phyloP scores from a whole-genome alignment of 2,797 vertebrate species.

The Galagoides demidoff region DNA sequence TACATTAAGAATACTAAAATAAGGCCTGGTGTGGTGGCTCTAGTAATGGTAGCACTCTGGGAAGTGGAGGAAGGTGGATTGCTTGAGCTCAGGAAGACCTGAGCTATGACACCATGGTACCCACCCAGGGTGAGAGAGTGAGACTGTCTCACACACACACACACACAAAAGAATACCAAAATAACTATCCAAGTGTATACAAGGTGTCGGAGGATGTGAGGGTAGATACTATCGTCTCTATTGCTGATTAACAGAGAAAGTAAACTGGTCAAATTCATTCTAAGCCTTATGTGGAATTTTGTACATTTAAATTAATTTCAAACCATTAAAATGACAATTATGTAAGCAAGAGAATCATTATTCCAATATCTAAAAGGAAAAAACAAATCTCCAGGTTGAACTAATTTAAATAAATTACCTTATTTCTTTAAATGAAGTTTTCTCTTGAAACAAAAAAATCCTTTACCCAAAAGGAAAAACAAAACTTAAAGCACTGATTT shows the following conservation, averaged over 20 bases:
- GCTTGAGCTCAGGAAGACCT: no score
- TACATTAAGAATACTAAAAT: constrained; percentile 44
- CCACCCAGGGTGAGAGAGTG: no score
- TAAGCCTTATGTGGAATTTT: constrained; percentile 71
- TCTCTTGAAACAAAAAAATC: not conserved
- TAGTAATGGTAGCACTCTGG: no score
- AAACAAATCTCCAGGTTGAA: constrained; percentile 77
- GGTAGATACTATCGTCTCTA: not conserved
- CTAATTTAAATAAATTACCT: constrained; percentile 53
- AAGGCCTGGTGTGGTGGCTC: not conserved
- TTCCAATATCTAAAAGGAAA: constrained; percentile 75
- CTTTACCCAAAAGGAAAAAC: constrained; percentile 8
- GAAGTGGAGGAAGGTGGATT: no score
- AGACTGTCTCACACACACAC: no score
- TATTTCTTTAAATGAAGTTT: not conserved
- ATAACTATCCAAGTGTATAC: not conserved
- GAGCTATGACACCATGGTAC: no score
- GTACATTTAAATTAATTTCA: constrained; percentile 79
- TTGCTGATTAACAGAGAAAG: constrained; percentile 38
- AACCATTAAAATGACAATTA: constrained; percentile 81
- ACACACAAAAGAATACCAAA: constrained; percentile 19
- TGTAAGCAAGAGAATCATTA: constrained; percentile 80
- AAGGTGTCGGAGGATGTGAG: not conserved
- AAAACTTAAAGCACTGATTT: constrained; percentile 31
- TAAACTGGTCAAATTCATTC: constrained; percentile 25